A percentile compares a stretch with the other conserved stretches of the same genome.
These are phyloP conservation scores for Drosophila arawakana DNA, from an alignment of 1,140 invertebrate species.

Conservation along the genomic window DNA sequence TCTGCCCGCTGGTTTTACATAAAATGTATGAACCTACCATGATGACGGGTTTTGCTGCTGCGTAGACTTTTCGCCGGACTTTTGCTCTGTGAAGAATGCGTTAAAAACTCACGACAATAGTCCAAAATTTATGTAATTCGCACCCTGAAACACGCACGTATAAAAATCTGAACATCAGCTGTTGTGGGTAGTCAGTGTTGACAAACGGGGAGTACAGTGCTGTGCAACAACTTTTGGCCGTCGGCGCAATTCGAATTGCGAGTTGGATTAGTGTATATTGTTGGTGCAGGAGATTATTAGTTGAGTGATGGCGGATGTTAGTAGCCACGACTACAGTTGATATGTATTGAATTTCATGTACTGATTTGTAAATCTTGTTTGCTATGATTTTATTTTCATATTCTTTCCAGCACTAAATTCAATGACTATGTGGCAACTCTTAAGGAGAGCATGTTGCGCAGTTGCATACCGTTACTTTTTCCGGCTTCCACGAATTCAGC, in stretches of 20 bases:
- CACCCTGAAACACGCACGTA: conserved; percentile 67
- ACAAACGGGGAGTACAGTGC: conserved; percentile 24
- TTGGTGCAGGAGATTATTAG: conserved; percentile 16
- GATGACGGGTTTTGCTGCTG: conserved; percentile 37
- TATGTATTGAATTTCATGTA: conserved; percentile 21
- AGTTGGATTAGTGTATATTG: background rate
- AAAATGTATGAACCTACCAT: conserved; percentile 70
- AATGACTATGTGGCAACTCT: conserved; percentile 32
- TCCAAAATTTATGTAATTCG: conserved; percentile 76
- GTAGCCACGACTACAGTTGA: conserved; percentile 27
- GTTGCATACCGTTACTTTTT: conserved; percentile 38
- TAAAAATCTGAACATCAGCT: conserved; percentile 57
- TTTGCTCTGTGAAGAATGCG: conserved; percentile 42
- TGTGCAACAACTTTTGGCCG: conserved; percentile 17
- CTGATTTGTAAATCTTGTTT: conserved; percentile 36
- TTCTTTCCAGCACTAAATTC: background rate
- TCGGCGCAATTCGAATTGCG: conserved; percentile 28
- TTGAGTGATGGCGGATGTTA: conserved; percentile 34
- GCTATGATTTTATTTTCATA: conserved; percentile 35
- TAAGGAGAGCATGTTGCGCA: conserved; percentile 17
- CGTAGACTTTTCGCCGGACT: conserved; percentile 33
- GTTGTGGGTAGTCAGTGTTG: conserved; percentile 51
- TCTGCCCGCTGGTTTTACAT: background rate
- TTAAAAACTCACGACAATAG: conserved; percentile 59
- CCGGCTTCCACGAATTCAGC: conserved; percentile 34